Conservation (phyloP, 2,113 vertebrate species). For the Rostratula benghalensis region DNA sequence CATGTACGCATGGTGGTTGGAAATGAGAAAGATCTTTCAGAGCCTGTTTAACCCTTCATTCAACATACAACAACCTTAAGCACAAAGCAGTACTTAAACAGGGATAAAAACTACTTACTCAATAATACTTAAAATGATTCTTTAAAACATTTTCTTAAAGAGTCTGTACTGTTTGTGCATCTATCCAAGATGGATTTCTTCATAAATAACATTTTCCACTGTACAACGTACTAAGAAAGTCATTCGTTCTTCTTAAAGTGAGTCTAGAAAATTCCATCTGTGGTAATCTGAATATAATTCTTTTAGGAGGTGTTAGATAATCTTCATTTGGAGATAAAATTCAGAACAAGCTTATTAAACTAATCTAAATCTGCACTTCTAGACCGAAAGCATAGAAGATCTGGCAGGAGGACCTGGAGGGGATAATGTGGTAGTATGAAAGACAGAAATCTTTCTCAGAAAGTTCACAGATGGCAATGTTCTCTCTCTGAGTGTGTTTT, state of each 20-base stretch:
- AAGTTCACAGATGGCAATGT: not conserved
- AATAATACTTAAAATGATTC: not conserved
- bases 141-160: not conserved
- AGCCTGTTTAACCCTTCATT: not conserved
- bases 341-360: not conserved
- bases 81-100: not conserved
- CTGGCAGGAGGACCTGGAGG: rapidly evolving
- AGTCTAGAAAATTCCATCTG: not conserved
- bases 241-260: not conserved
- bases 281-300: not conserved
- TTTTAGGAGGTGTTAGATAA: not conserved
- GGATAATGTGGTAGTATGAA: not conserved
- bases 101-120: not conserved
- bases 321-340: not conserved
- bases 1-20: not conserved
- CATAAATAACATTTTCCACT: not conserved
- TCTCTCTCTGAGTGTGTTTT: not conserved
- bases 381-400: not conserved
- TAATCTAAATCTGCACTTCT: not conserved
- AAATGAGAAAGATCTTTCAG: not conserved
- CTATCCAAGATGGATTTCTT: not conserved
- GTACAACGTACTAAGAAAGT: not conserved
- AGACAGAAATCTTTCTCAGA: not conserved
- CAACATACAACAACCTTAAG: not conserved
- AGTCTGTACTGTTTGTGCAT: not conserved